Evolutionary conservation across 2,888 invertebrate genomes (phyloP), one percentile per base, ranked within the genome.

Genomic region (Erpobdella octoculata): DNA sequence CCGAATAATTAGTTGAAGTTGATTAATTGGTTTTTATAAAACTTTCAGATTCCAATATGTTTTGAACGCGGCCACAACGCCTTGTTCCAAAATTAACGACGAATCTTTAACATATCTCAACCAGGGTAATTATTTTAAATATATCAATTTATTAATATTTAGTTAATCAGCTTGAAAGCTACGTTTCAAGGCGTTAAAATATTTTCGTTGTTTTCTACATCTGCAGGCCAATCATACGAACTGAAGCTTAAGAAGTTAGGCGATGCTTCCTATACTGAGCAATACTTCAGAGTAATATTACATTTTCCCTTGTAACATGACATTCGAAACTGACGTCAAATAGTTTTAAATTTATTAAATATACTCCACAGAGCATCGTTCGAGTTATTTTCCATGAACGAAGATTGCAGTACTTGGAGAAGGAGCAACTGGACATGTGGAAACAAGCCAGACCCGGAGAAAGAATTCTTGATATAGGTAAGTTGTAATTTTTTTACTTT

Each of bases 361-460:
- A 31, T 66, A 41, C 4, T 25, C 68, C 75, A 5, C 77, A 82
- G 82, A 92, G 92, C 76, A 87, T 92, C 18, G 89, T 95, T 76
- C 89, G 92, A 77, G 91, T 96, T 71, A 92, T 93, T 79, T 96
- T 96, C 86, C 95, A 96, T 84, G 96, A 96, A 84, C 89, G 95
- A 66, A 89, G 95, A 0, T 86, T 96, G 71, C 95, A 95, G 83
- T 95, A 92, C 82, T 93, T 92, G 87, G 95, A 95, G 84, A 88
- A 90, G 72, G 94, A 96, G 79, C 93, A 95, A 84, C 91, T 95
- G 84, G 87, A 89, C 8, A 89, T 90, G 78, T 96, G 96, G 96
- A 91, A 91, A 82, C 88, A 88, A 66, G 89, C 91, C 72, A 86
- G 93, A 74, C 94, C 93, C 2, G 91, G 92, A 9, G 94, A 95